Evolutionary conservation across 2,113 vertebrate species (phyloP), one percentile per base, ranked within the genome.

Genomic region (Cettia cetti): DNA sequence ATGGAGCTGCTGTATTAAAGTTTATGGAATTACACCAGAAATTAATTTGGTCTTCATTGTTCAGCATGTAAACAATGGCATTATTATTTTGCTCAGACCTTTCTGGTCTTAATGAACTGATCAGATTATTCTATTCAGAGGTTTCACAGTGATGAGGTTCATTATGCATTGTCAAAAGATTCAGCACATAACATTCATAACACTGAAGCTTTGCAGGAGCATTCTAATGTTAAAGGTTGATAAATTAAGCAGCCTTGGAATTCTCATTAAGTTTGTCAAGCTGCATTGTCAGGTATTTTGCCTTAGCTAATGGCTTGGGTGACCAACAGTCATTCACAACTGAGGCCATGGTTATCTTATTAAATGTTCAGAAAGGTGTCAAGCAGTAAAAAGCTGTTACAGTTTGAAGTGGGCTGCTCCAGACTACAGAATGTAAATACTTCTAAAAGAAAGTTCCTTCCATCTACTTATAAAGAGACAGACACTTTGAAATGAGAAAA

Each of bases 111-210:
- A 94, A 94, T 94, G 89, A 97, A 91, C 92, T 64, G 72, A 92
- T 94, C 72, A 83, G 79, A 92, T 95, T 92, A 86, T 94, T 90
- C 86, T 75, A 83, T 90, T 86, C 84, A 94, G 65, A 86, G 59
- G 40, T 65, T 72, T 82, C 83, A 94, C 95, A 91, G 80, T 84
- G 92, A 94, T 89, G 93, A 94, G 89, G 59, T 85, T 92, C 95
- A 94, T 97, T 94, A 92, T 49, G 52, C 49, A 85, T 71, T 94
- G 95, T 86, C 94, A 92, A 86, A 96, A 96, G 84, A 96, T 90
- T 94, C 92, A 57, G 92, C 69, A 90, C 86, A 82, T 74, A 70
- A 40, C 83, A 95, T 94, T 89, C 52, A 56, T 94, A 96, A 95
- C 52, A 68, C 52, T 35, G 66, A 82, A 77, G 78, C 79, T 89